Evolutionary conservation across 1,140 invertebrate species (phyloP).

Genomic region (Orius insidiosus): DNA sequence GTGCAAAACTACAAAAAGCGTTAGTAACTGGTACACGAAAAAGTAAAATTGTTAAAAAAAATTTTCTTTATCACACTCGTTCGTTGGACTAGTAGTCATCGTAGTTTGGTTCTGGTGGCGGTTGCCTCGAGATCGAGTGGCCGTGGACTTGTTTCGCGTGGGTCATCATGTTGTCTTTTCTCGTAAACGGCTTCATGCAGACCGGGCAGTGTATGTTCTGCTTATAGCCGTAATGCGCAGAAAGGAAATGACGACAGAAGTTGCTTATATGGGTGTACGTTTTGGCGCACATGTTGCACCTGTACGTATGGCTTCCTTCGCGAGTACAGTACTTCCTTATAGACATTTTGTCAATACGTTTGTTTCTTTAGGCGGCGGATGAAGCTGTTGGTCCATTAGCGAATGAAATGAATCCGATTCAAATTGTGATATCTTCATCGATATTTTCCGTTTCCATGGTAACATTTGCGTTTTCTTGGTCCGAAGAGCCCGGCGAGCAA

Average conservation of each 20-base stretch:
- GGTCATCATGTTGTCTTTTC: conserved; percentile 79
- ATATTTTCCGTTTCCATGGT: conserved; percentile 15
- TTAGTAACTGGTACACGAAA: no score
- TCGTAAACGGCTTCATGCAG: conserved; percentile 69
- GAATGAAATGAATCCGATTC: conserved; percentile 18
- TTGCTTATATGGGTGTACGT: conserved; percentile 81
- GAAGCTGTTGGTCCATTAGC: conserved; percentile 10
- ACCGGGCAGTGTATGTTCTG: conserved; percentile 74
- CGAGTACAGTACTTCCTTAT: conserved; percentile 71
- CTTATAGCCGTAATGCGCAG: conserved; percentile 68
- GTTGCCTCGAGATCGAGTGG: not conserved
- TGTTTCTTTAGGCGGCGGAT: not conserved
- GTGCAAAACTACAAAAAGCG: no score
- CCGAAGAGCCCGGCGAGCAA: conserved; percentile 17
- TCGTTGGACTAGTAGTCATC: no score
- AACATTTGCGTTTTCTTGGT: conserved; percentile 5
- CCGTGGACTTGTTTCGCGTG: conserved; percentile 71
- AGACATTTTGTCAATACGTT: conserved; percentile 37
- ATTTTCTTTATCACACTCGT: no score
- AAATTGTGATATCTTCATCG: conserved; percentile 20
- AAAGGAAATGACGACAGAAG: conserved; percentile 76
- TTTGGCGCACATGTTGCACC: conserved; percentile 69
- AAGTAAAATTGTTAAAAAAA: no score
- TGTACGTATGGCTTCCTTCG: conserved; percentile 65
- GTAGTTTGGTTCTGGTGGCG: not conserved